A percentile compares a stretch with the other conserved stretches of the same genome.
phyloP scores from a whole-genome alignment of 2,113 vertebrate genomes.

The Ameiurus melas region DNA sequence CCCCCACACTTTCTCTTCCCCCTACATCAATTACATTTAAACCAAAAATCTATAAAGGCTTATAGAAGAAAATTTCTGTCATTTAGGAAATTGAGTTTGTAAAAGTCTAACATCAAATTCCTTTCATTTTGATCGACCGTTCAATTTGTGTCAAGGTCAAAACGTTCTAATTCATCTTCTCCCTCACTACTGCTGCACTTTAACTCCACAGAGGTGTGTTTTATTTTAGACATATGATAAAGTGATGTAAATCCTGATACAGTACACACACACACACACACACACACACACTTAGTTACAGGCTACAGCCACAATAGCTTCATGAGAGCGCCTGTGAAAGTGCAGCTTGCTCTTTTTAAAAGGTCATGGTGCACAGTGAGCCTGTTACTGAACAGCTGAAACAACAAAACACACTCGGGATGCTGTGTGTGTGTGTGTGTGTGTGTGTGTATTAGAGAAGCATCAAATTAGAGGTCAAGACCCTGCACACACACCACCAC shows the following conservation, averaged over 20 bases:
- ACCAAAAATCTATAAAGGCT: not conserved
- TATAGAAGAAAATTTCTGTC: not conserved
- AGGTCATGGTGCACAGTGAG: constrained; percentile 40
- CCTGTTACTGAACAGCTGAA: constrained; percentile 45
- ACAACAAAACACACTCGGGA: constrained; percentile 39
- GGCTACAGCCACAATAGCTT: too few species aligned
- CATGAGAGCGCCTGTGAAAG: not conserved
- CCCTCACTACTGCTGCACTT: not conserved
- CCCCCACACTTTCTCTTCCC: not conserved
- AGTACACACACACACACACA: constrained; percentile 22
- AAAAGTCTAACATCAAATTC: not conserved
- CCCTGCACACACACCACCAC: not conserved
- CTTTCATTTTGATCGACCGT: not conserved
- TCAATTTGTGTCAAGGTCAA: not conserved
- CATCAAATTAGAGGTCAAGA: constrained; percentile 11
- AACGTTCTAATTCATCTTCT: not conserved
- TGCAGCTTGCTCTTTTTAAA: constrained; percentile 47
- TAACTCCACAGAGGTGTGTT: not conserved
- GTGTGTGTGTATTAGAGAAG: not conserved
- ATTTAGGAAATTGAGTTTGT: not conserved
- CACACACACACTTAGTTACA: constrained; percentile 5
- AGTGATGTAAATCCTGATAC: not conserved
- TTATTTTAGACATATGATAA: not conserved
- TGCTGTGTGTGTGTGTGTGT: constrained; percentile 23
- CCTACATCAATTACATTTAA: not conserved